Evolutionary conservation across 1,140 invertebrate genomes (phyloP), one percentile per base, ranked within the genome.

Genomic region (Hydropsyche tenuis): DNA sequence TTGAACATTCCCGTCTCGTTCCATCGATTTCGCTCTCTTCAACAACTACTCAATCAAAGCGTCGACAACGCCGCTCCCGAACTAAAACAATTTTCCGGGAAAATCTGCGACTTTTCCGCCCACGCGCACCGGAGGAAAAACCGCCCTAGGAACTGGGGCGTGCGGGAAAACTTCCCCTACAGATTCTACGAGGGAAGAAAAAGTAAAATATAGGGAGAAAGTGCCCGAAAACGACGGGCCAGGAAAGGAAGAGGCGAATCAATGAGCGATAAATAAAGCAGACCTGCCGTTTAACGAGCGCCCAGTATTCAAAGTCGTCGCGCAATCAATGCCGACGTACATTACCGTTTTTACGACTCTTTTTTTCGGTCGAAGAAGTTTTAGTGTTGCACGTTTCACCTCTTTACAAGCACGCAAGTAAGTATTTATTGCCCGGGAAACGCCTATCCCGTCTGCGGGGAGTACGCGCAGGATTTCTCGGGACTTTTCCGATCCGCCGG

Each of bases 221-320:
- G 11, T 62, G n/a, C 18, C 56, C 30, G 30, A 62, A 62, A 22
- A 30, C 42, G 25, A 16, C 65, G 23, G 25, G 25, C 46, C 16
- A n/a, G 27, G 25, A 30, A 25, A 11, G 46, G 62, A 46, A n/a
- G 45, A 27, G 48, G 64, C 69, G 48, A 73, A 76, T 76, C 75
- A 76, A 76, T 73, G 75, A 73, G 68, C 72, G 63, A 76, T 76
- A 76, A 76, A 76, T 76, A 76, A 73, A 70, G 65, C 66, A 46
- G 23, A 23, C 27, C 68, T 25, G 23, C 68, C 12, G 68, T 70
- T 70, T 70, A 56, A 70, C 46, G 51, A 20, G 48, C 16, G 68
- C 25, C 66, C 45, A 18, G 45, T 16, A 68, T 68, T 48, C 65
- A 27, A 48, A 68, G 42, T 68, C 65, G 18, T 68, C 14, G 4